These are phyloP conservation scores for Burhinus oedicnemus DNA, from an alignment of 2,113 vertebrate genomes.

Conservation along the genomic window DNA sequence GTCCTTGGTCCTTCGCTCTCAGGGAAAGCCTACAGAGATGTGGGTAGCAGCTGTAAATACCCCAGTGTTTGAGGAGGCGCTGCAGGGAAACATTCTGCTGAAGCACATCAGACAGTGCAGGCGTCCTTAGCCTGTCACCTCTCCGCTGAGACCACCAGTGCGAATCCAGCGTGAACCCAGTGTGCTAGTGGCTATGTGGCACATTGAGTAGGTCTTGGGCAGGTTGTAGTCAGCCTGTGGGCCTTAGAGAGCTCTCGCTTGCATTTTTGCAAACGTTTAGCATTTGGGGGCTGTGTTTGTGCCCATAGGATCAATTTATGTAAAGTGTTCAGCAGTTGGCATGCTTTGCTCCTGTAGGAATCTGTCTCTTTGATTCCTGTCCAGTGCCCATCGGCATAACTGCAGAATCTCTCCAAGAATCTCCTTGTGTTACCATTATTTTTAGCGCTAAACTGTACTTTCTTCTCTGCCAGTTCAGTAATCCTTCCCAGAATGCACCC, in stretches of 20 bases:
- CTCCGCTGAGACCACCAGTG: background rate
- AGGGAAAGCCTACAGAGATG: background rate
- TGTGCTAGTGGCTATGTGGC: background rate
- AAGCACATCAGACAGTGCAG: background rate
- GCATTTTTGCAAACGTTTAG: background rate
- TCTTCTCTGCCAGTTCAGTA: background rate
- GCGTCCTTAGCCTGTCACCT: background rate
- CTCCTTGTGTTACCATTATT: background rate
- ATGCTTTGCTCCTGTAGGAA: background rate
- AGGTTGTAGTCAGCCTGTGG: background rate
- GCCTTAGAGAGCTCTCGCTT: background rate
- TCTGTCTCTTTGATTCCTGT: background rate
- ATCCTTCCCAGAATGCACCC: background rate
- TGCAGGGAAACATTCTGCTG: background rate
- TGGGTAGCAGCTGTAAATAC: background rate
- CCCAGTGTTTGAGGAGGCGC: background rate
- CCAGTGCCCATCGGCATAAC: background rate
- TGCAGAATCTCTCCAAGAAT: background rate
- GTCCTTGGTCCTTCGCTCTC: background rate
- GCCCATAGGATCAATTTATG: background rate
- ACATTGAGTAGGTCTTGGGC: rapidly evolving
- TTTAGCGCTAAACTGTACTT: background rate
- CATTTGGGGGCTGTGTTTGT: background rate
- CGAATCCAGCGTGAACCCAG: background rate
- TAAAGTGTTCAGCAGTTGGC: background rate